Evolutionary conservation across 1,140 invertebrate species (phyloP).

Genomic region (Drosophila carrolli): DNA sequence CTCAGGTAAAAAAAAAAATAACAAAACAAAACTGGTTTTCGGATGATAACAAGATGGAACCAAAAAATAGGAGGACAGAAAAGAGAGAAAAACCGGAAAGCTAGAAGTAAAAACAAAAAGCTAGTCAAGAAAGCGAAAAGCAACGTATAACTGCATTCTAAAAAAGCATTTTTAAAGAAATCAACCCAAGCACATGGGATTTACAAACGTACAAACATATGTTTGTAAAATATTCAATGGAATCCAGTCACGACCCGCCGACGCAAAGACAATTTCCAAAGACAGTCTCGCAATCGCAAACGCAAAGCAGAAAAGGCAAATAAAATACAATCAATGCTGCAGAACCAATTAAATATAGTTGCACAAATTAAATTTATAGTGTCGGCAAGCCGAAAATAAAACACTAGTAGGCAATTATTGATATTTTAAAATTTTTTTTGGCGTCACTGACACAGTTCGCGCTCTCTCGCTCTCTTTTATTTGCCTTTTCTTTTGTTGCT

Average conservation of each 20-base stretch:
- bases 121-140: conserved; percentile 54
- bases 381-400: conserved; percentile 20
- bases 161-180: conserved; percentile 27
- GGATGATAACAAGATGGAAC: conserved; percentile 32
- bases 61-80: conserved; percentile 17
- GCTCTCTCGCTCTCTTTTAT: conserved; percentile 64
- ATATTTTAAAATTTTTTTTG: conserved; percentile 68
- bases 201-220: conserved; percentile 16
- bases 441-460: conserved; percentile 71
- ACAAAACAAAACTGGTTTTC: conserved; percentile 54
- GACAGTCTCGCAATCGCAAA: conserved; percentile 46
- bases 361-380: conserved; percentile 42
- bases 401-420: conserved; percentile 35
- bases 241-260: conserved; percentile 54
- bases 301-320: conserved; percentile 16
- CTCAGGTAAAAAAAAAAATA: conserved; percentile 30
- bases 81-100: conserved; percentile 47
- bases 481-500: conserved; percentile 53
- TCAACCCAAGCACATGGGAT: conserved; percentile 35
- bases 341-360: conserved; percentile 71
- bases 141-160: conserved; percentile 48
- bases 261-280: conserved; percentile 62
- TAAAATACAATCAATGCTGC: conserved; percentile 30
- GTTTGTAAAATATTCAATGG: conserved; percentile 51
- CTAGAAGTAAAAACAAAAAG: conserved; percentile 28